Conservation (phyloP, 2,797 vertebrate species). For the Sebastes elongatus region DNA sequence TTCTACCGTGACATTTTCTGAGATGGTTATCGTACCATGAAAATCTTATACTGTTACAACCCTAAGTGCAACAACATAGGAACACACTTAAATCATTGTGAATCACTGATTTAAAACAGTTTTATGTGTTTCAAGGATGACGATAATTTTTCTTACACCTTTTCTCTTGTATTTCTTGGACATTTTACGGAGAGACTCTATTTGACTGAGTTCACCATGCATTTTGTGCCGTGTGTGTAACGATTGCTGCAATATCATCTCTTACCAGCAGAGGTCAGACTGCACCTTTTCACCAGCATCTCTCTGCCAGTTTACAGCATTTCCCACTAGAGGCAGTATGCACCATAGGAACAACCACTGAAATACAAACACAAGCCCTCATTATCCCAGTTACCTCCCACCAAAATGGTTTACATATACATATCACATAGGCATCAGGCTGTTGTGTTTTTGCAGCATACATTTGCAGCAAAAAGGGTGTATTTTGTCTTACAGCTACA, state of each 20-base stretch:
- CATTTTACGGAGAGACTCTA: background rate
- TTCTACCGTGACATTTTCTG: no score
- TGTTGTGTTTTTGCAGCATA: background rate
- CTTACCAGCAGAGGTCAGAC: slow-evolving; percentile 72
- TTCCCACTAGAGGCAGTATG: slow-evolving; percentile 66
- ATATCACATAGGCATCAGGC: background rate
- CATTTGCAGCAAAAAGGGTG: background rate
- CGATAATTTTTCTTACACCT: rapidly evolving
- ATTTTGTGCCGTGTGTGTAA: background rate
- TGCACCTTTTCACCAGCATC: slow-evolving; percentile 25
- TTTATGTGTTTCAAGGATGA: background rate
- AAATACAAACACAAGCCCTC: slow-evolving; percentile 1
- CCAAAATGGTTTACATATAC: background rate
- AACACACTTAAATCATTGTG: background rate
- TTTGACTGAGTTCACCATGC: background rate
- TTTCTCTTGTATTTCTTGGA: background rate
- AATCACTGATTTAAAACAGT: background rate
- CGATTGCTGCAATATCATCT: background rate
- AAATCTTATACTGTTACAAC: no score
- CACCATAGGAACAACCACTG: slow-evolving; percentile 21
- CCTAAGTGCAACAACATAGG: background rate
- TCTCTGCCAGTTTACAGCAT: background rate
- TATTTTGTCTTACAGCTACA: slow-evolving; percentile 16
- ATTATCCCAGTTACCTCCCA: background rate
- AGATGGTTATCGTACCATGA: no score